phyloP scores from a whole-genome alignment of 1,140 invertebrate genomes.

The Luehdorfia chinensis region DNA sequence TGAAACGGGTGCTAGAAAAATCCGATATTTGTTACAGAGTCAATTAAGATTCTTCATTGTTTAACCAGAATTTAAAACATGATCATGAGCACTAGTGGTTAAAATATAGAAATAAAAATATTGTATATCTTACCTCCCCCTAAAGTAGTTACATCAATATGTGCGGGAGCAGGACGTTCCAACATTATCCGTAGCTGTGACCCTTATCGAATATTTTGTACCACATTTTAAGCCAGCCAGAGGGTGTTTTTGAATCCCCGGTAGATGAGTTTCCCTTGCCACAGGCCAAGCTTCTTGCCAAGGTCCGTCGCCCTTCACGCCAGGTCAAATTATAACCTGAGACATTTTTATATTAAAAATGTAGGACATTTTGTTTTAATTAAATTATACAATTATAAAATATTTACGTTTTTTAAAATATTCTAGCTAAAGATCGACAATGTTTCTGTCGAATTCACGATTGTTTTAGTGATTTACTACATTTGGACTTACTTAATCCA shows the following conservation, averaged over 20 bases:
- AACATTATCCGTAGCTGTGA: slow-evolving; percentile 85
- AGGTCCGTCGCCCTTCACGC: slow-evolving; percentile 53
- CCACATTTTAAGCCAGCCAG: slow-evolving; percentile 87
- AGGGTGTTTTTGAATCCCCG: slow-evolving; percentile 76
- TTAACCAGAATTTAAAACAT: no score
- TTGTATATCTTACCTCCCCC: slow-evolving; percentile 61
- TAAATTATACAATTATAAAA: no score
- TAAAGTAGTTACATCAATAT: slow-evolving; percentile 56
- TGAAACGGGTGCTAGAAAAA: slow-evolving; percentile 51
- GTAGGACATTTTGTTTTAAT: no score
- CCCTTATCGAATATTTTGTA: slow-evolving; percentile 83
- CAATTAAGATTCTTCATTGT: no score
- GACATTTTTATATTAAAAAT: neutral
- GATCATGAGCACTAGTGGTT: no score
- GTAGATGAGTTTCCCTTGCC: slow-evolving; percentile 38
- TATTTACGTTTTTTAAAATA: no score
- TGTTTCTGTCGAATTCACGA: no score
- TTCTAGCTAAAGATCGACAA: no score
- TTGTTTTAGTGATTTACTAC: no score
- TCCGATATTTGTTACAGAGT: no score
- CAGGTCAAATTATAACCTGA: slow-evolving; percentile 64
- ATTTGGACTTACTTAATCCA: slow-evolving; percentile 58
- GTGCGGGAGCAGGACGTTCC: slow-evolving; percentile 74
- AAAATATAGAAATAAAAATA: no score
- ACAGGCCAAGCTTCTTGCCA: slow-evolving; percentile 67